Evolutionary conservation across 2,888 invertebrate species (phyloP).

Genomic region (Cataglyphis albicans): DNA sequence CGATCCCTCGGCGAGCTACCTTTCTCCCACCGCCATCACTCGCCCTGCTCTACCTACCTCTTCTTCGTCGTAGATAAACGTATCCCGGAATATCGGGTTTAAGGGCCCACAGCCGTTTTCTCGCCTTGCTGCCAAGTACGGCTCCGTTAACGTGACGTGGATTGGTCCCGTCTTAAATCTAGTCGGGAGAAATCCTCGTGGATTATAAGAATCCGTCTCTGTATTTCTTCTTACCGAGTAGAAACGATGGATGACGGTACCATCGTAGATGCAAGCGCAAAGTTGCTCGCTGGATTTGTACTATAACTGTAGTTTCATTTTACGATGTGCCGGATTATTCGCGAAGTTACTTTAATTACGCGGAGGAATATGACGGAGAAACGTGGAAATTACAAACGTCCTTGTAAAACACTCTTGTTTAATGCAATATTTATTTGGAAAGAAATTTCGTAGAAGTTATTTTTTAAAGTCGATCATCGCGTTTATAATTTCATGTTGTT

Average conservation of each 20-base stretch:
- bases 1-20: constrained; percentile 83
- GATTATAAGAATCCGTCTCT: constrained; percentile 67
- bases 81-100: constrained; percentile 74
- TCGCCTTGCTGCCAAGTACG: constrained; percentile 68
- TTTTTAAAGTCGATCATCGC: neutral
- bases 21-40: constrained; percentile 77
- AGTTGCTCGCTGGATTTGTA: constrained; percentile 31
- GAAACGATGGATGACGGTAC: constrained; percentile 35
- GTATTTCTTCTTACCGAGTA: constrained; percentile 54
- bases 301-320: constrained; percentile 35
- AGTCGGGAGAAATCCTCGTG: constrained; percentile 65
- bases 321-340: neutral
- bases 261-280: constrained; percentile 29
- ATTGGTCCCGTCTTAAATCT: constrained; percentile 56
- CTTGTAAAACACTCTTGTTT: constrained; percentile 15
- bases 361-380: neutral
- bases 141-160: constrained; percentile 67
- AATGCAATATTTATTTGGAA: neutral
- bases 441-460: neutral
- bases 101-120: constrained; percentile 66
- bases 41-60: constrained; percentile 69
- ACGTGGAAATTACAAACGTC: constrained; percentile 12
- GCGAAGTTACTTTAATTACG: constrained; percentile 17
- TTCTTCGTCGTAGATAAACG: constrained; percentile 78
- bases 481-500: constrained; percentile 1